Conservation (phyloP, 2,888 invertebrate genomes). For the Rhodophaea formosa region DNA sequence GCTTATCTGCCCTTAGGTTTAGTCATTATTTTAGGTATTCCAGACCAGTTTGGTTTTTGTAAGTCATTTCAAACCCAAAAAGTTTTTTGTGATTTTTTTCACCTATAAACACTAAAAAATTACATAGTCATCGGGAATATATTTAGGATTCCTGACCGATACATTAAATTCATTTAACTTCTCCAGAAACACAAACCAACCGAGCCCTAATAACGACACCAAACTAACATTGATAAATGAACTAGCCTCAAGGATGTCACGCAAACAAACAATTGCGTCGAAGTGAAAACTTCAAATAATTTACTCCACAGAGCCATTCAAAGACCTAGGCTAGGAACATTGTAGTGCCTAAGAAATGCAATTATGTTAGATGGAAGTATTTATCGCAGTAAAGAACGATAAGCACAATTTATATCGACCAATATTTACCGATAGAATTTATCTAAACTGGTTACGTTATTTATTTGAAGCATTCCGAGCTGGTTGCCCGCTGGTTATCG, state of each 20-base stretch:
- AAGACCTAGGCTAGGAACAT: neutral
- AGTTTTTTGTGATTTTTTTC: too few relatives aligned
- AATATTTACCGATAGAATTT: slow-evolving; percentile 74
- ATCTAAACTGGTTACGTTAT: slow-evolving; percentile 73
- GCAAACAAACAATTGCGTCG: slow-evolving; percentile 25
- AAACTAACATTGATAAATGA: slow-evolving; percentile 21
- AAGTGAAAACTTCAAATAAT: neutral
- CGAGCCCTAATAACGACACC: neutral
- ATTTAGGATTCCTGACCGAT: too few relatives aligned
- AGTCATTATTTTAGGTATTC: neutral
- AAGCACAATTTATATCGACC: slow-evolving; percentile 64
- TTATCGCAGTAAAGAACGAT: slow-evolving; percentile 55
- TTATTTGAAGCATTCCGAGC: slow-evolving; percentile 70
- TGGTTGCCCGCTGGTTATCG: slow-evolving; percentile 69
- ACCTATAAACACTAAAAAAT: too few relatives aligned
- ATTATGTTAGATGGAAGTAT: slow-evolving; percentile 40
- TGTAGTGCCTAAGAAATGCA: slow-evolving; percentile 33
- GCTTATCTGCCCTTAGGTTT: neutral
- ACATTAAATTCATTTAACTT: neutral
- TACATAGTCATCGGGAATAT: too few relatives aligned
- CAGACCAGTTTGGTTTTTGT: too few relatives aligned
- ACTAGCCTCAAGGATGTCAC: slow-evolving; percentile 23
- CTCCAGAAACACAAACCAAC: neutral
- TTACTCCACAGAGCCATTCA: slow-evolving; percentile 21
- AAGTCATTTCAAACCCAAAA: too few relatives aligned